Conservation (phyloP, 2,113 vertebrate species). For the Pelusios castaneus region DNA sequence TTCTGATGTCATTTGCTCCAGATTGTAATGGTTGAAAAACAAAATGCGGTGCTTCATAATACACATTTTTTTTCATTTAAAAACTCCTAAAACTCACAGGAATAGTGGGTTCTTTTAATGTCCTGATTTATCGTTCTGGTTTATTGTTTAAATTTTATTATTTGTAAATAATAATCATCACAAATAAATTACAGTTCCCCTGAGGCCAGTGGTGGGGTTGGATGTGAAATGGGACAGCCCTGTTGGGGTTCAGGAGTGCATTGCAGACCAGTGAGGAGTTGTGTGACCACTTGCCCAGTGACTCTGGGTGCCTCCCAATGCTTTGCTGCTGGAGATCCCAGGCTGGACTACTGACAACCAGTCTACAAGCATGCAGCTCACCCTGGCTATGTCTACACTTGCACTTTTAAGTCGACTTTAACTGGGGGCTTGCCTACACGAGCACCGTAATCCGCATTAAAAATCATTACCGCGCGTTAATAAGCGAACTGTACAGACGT, state of each 20-base stretch:
- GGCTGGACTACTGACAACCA: neutral
- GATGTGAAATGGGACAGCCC: neutral
- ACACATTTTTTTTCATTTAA: neutral
- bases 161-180: neutral
- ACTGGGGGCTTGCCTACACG: too few species aligned
- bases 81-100: neutral
- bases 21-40: neutral
- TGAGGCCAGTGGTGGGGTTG: neutral
- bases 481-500: too few species aligned
- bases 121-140: rapidly evolving
- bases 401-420: too few species aligned
- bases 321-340: neutral
- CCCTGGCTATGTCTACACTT: too few species aligned
- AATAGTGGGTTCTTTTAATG: neutral
- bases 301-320: neutral
- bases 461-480: too few species aligned
- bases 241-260: neutral
- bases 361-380: neutral
- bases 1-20: neutral
- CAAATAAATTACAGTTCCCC: neutral
- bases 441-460: too few species aligned
- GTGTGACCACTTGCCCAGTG: neutral
- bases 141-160: neutral
- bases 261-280: neutral
- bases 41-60: neutral